Base-by-base conservation (phyloP, 2,888 invertebrate species). In the Acleris emargana region DNA sequence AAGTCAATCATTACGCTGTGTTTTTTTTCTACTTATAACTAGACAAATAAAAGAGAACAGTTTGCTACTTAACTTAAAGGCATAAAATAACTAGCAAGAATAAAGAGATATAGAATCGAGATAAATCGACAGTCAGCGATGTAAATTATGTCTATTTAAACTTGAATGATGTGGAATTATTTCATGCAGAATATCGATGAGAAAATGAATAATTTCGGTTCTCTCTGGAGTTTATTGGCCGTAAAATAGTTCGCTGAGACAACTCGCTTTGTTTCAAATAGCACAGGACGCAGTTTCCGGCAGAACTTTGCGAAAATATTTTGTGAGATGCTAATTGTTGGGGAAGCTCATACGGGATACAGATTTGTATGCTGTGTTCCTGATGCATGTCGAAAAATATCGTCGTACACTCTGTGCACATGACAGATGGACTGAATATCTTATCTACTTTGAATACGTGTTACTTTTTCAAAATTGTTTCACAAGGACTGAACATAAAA, bases 231-330 rank as follows among this genome's bases (percentile, higher is more conserved):
- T 84, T 84, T 84, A 86, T 84, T 77, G 76, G 73, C 83, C 83
- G 84, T 85, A 82, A 87, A 89, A 89, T 85, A 83, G 83, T 85
- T 86, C 75, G 78, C 76, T 74, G 83, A 76, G 76, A 77, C 76
- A 77, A 75, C 79, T 79, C 82, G 82, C 82, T 86, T 86, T 86
- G 83, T 86, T 84, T 80, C 77, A 75, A 80, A 81, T 80, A 73
- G 78, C 77, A 77, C 76, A 75, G 80, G 78, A 82, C 76, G 82
- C 79, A 84, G 86, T 85, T 82, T 76, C 77, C 80, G 79, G 80
- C 74, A 77, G 80, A 87, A 87, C 83, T 87, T 86, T 82, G 83
- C 77, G 84, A 87, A 88, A 88, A 88, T 88, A 85, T 87, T 87
- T 82, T 86, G 80, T 80, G 78, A 79, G 80, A 77, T 82, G 88